phyloP scores from a whole-genome alignment of 2,113 vertebrate species.

The Pipra filicauda region DNA sequence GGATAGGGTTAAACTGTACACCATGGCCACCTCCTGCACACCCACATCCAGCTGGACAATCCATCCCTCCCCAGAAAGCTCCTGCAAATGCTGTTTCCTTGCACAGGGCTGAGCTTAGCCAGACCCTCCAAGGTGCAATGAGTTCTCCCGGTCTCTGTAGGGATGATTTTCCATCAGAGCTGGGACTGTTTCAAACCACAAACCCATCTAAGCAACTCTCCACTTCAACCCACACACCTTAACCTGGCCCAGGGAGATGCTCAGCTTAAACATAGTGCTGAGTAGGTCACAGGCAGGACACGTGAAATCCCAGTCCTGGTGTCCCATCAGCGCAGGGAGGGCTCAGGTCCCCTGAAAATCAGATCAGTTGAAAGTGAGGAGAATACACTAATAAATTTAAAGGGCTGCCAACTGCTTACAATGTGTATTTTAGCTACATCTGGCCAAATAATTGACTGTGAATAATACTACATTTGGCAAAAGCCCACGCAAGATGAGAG shows the following conservation, averaged over 20 bases:
- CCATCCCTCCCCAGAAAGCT: neutral
- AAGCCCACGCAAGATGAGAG: neutral
- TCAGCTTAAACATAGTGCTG: neutral
- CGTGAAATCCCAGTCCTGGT: rapidly evolving
- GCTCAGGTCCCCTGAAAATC: neutral
- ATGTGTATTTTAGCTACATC: neutral
- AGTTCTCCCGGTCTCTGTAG: neutral
- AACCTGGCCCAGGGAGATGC: neutral
- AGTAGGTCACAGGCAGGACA: neutral
- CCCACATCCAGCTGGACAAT: neutral
- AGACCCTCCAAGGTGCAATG: neutral
- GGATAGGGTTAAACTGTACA: neutral
- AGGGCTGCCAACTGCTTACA: neutral
- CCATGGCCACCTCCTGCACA: neutral
- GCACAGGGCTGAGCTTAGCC: neutral
- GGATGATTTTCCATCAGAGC: neutral
- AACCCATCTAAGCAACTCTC: neutral
- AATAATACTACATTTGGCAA: slow-evolving; percentile 11
- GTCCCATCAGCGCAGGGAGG: neutral
- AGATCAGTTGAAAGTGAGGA: neutral
- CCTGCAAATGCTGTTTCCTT: neutral
- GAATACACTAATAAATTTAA: neutral
- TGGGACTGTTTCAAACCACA: neutral
- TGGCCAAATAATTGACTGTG: slow-evolving; percentile 40
- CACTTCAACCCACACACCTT: rapidly evolving